Percentiles rank a stretch among this genome's conserved stretches.
Conservation (phyloP, 2,797 vertebrate genomes). For the Kryptolebias ocellatus region DNA sequence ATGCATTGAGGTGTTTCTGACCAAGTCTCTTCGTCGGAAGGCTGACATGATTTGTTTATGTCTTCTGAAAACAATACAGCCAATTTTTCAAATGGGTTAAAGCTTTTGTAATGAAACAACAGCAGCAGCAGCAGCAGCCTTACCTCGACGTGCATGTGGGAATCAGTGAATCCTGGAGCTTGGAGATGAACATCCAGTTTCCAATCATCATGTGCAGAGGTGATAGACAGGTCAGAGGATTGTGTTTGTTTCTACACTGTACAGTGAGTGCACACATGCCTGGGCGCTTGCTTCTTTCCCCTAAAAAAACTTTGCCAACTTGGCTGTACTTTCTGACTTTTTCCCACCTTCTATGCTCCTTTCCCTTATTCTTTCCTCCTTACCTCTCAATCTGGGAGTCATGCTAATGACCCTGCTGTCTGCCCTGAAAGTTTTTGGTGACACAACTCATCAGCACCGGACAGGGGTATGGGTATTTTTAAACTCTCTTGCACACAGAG, state of each 20-base stretch:
- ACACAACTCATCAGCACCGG: slow-evolving; percentile 64
- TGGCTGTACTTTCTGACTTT: slow-evolving; percentile 36
- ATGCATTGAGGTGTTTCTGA: no score
- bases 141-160: not conserved
- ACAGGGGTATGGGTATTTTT: slow-evolving; percentile 67
- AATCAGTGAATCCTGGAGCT: not conserved
- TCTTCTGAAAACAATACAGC: no score
- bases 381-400: slow-evolving; percentile 58
- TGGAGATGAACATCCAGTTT: not conserved
- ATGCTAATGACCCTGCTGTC: slow-evolving; percentile 69
- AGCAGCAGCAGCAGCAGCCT: not conserved
- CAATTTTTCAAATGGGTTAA: not conserved
- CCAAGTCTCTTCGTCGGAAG: no score
- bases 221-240: slow-evolving; percentile 25
- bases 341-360: slow-evolving; percentile 15
- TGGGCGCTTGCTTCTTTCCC: slow-evolving; percentile 15
- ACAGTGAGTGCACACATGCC: slow-evolving; percentile 8
- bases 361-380: slow-evolving; percentile 35
- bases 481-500: slow-evolving; percentile 34
- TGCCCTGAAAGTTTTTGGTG: slow-evolving; percentile 60
- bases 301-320: slow-evolving; percentile 50
- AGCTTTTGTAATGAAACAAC: not conserved
- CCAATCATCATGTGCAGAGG: slow-evolving; percentile 1
- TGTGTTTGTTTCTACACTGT: slow-evolving; percentile 25
- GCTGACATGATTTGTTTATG: no score